Base-by-base conservation (phyloP, 2,888 invertebrate species). In the Aphelenchoides bicaudatus region DNA sequence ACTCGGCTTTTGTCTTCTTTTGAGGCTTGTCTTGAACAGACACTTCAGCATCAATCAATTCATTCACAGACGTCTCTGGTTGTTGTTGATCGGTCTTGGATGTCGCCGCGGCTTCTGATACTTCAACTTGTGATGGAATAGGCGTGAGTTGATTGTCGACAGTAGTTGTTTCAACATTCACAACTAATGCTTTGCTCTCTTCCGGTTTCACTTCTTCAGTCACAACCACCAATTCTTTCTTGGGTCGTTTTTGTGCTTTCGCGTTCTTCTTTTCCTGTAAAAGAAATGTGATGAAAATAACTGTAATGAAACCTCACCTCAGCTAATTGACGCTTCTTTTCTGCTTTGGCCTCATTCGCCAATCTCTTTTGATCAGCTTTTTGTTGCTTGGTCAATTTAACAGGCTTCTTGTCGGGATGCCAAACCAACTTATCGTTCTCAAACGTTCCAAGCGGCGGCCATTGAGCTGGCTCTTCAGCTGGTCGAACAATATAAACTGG, bases 191-290 rank as follows among this genome's bases (percentile, higher is more conserved):
- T 3, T 19, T 8, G 3, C 34, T 51, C 39, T 51, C 52, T 21
- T 47, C 23, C 21, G 16, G 16, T 5, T 28, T 25, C 29, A n/a
- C 13, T 31, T 53, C 53, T 13, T 38, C 39, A 3, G 50, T 37
- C 43, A 27, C n/a, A n/a, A 54, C 46, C 54, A 54, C 25, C 6
- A 39, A 27, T 31, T 55, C 56, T 30, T 56, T 54, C 52, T 57
- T n/a, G 39, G 52, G 51, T 19, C 31, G 29, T 39, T 34, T 38
- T 21, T 57, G 43, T 6, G 23, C 57, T 23, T 57, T 31, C 13
- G n/a, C 39, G 28, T 19, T 29, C 37, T 27, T 29, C 37, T 34
- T 30, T 2, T 51, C 1, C 25, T 34, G 10, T 25, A 21, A 21
- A 25, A 19, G 43, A n/a, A 25, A 19, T 10, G 43, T 25, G n/a